Conservation (phyloP, 1,140 invertebrate species). For the Diachasmimorpha longicaudata region DNA sequence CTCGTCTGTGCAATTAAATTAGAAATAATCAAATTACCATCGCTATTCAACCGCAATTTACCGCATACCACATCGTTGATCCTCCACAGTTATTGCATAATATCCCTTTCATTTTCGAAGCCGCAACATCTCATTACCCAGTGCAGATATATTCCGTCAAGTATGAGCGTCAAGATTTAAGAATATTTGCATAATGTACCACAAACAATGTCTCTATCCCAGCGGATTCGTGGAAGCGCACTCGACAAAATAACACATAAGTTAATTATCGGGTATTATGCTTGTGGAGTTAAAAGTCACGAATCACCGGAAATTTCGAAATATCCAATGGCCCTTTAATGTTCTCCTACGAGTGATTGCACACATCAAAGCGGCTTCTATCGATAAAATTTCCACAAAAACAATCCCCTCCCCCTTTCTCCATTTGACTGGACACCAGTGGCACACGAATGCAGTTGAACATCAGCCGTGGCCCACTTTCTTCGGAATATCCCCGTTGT, state of each 20-base stretch:
- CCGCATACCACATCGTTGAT: neutral
- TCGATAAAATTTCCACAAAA: neutral
- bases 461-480: conserved; percentile 39
- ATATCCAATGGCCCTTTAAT: neutral
- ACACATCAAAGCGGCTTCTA: neutral
- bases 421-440: neutral
- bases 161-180: neutral
- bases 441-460: neutral
- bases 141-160: neutral
- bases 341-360: neutral
- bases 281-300: too few species aligned
- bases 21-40: neutral
- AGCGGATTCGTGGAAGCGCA: neutral
- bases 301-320: neutral
- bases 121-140: neutral
- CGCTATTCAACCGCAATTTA: neutral
- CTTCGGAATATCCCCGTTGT: neutral
- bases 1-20: neutral
- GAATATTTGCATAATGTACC: neutral
- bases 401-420: too few species aligned
- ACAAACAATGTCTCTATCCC: neutral
- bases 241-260: neutral
- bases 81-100: neutral
- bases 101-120: neutral
- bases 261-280: too few species aligned